Evolutionary conservation across 2,888 invertebrate species (phyloP).

Genomic region (Drosophila nr. medialis): DNA sequence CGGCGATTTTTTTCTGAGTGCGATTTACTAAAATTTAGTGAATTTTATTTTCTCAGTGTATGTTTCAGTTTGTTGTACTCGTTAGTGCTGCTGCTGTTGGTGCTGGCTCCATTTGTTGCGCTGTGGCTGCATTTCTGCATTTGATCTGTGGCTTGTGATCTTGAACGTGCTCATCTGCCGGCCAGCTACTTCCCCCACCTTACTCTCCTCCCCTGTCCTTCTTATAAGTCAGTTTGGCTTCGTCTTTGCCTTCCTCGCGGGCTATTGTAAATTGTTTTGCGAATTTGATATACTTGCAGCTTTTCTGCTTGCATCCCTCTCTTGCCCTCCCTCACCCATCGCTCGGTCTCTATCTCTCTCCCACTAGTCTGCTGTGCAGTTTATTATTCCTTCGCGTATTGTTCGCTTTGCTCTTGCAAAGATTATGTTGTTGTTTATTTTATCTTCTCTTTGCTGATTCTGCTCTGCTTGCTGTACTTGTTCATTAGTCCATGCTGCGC

Average conservation of each 20-base stretch:
- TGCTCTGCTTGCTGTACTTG: conserved; percentile 42
- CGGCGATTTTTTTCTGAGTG: neutral
- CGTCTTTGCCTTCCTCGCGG: conserved; percentile 34
- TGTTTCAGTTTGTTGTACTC: conserved; percentile 8
- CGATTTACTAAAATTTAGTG: neutral
- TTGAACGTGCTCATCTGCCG: conserved; percentile 76
- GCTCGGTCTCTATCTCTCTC: neutral
- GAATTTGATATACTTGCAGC: conserved; percentile 82
- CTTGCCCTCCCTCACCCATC: conserved; percentile 8
- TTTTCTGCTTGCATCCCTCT: conserved; percentile 8
- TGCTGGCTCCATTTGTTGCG: conserved; percentile 29
- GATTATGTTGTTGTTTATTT: conserved; percentile 40
- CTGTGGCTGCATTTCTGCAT: conserved; percentile 65
- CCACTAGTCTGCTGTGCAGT: conserved; percentile 34
- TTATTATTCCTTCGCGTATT: conserved; percentile 54
- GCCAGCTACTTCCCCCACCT: conserved; percentile 5
- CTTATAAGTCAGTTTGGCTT: conserved; percentile 13
- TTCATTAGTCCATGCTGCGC: conserved; percentile 55
- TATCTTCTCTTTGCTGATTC: conserved; percentile 14
- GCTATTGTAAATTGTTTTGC: conserved; percentile 82
- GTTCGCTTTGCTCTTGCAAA: conserved; percentile 35
- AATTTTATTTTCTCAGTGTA: neutral
- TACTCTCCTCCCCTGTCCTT: neutral
- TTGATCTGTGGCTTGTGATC: conserved; percentile 77
- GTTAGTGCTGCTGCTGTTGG: conserved; percentile 19